These are phyloP conservation scores for Papilio dardanus DNA, from an alignment of 1,140 invertebrate genomes.

Conservation along the genomic window DNA sequence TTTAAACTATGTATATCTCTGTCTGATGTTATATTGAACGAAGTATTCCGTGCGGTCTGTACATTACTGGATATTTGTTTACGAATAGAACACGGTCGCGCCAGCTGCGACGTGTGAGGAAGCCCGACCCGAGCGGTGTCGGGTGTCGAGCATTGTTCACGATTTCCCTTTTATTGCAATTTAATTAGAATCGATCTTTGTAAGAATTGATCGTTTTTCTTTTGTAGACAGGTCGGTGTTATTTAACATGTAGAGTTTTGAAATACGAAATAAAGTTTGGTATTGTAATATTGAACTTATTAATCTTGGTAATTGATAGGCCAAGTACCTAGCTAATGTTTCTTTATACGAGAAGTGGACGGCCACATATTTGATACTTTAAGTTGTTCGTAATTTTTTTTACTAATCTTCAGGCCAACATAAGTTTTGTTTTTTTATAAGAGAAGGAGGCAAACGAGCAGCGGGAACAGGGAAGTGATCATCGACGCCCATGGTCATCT, in stretches of 20 bases:
- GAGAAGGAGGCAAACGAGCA: too few species aligned
- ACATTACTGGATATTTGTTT: background rate
- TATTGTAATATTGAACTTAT: too few species aligned
- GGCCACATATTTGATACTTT: too few species aligned
- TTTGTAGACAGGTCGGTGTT: slow-evolving; percentile 2
- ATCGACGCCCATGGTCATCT: too few species aligned
- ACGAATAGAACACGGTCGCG: slow-evolving; percentile 19
- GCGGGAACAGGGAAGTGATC: too few species aligned
- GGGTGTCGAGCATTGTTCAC: slow-evolving; percentile 24
- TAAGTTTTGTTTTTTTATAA: too few species aligned
- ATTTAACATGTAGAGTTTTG: background rate
- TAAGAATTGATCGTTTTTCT: background rate
- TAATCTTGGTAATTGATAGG: too few species aligned
- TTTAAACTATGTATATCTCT: background rate
- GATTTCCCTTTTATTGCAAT: slow-evolving; percentile 29
- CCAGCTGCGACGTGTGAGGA: slow-evolving; percentile 27
- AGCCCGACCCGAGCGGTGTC: slow-evolving; percentile 25
- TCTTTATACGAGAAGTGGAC: too few species aligned
- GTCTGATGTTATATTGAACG: background rate
- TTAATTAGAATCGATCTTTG: slow-evolving; percentile 30
- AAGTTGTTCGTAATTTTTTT: too few species aligned
- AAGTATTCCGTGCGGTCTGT: background rate
- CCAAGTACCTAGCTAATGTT: too few species aligned
- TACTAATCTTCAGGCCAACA: too few species aligned
- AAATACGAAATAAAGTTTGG: too few species aligned